Base-by-base conservation (phyloP, 2,113 vertebrate species). In the Grammomys surdaster region DNA sequence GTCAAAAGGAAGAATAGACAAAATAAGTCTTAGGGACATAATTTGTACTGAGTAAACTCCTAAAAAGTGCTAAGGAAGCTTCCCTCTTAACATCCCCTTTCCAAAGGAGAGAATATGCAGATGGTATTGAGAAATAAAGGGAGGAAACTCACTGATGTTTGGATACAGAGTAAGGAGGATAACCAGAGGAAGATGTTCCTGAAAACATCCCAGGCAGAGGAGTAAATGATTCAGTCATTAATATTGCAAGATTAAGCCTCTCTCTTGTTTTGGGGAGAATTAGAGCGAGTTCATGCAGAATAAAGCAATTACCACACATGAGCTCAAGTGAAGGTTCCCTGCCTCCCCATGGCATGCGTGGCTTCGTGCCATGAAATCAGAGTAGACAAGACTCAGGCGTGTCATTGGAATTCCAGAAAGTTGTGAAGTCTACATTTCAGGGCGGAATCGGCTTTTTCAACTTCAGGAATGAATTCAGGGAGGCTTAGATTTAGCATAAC, bases 231-330 rank as follows among this genome's bases (percentile, higher is more conserved):
- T 67, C 12, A 85, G 73, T 80, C 85, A 73, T 96, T 91, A 93
- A 94, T 89, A 89, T 60, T 85, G 89, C 77, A 95, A 90, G 80
- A 56, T 92, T 56, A 93, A 92, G 73, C 89, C 86, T 69, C 65
- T 72, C 10, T 73, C 77, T 86, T 78, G 63, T 96, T 95, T 97
- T 88, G 90, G 96, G 92, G 89, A 82, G 81, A 88, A 91, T 92
- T 86, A 82, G 96, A 82, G 76, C 6, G 48, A 96, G 92, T 95
- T 96, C 96, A 92, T 77, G 96, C 96, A 97, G 96, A 97, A 97
- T 97, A 95, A 96, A 96, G 96, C 96, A 95, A 96, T 96, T 95
- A 87, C 88, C 96, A 96, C 90, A 92, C 96, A 95, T 60, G 96
- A 78, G 76, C 88, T 88, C 67, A 14, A 65, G 92, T 20, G 72